Evolutionary conservation across 2,888 invertebrate species (phyloP), one percentile per base, ranked within the genome.

Genomic region (Therioaphis trifolii): DNA sequence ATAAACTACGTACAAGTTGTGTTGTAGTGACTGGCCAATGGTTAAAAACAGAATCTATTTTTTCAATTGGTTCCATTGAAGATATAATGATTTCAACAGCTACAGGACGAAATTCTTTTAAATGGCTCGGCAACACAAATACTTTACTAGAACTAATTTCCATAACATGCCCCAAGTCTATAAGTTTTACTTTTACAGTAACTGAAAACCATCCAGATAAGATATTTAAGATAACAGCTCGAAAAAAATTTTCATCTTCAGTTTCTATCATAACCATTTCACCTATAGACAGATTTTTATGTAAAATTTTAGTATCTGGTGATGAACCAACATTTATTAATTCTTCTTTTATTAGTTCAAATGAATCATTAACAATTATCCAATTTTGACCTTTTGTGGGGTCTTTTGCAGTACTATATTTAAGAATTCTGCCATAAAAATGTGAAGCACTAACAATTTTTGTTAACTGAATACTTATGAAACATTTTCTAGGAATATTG

Each of bases 251-350:
- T 68, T 9, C n/a, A 21, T 58, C 9, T 61, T 61, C 49, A 18
- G 43, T 58, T 61, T 82, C 49, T 29, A 82, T 43, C 80, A 82
- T 82, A 61, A 82, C 72, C 46, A 82, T 72, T 27, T 82, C 72
- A 46, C 80, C 80, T 63, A 63, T 49, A 29, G 21, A 12, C 18
- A 7, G 63, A 11, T 29, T 63, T 63, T 46, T 29, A 72, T 63
- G 21, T 72, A 72, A 18, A 82, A 63, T 40, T 49, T 74, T 82
- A 49, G 46, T 12, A 5, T 40, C 35, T 18, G 12, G 40, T 4
- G 15, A 43, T 11, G 21, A 58, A 21, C 21, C 1, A 21, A 71
- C 4, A 21, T 43, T 58, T 52, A 35, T 49, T 61, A 82, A 61
- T 24, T 82, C 80, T 18, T 63, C 1, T 49, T 82, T 72, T 72